Evolutionary conservation across 2,888 invertebrate genomes (phyloP).

Genomic region (Crioceris asparagi): DNA sequence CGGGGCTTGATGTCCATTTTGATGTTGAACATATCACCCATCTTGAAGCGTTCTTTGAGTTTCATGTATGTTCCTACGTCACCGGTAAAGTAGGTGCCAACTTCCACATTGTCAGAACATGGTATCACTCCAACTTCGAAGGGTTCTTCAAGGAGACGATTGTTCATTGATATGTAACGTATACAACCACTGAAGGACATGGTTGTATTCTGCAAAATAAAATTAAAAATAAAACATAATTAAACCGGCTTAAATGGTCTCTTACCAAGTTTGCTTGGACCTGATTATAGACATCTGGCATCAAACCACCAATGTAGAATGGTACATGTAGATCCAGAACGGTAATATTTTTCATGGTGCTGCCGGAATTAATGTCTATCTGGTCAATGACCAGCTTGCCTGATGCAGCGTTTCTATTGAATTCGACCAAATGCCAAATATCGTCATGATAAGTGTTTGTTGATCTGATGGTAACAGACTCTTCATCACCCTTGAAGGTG

Average conservation of each 20-base stretch:
- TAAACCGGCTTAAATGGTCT: constrained; percentile 1
- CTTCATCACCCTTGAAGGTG: constrained; percentile 60
- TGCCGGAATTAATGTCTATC: constrained; percentile 31
- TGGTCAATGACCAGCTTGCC: constrained; percentile 61
- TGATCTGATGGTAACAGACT: constrained; percentile 43
- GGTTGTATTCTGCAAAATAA: constrained; percentile 33
- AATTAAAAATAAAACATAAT: constrained; percentile 1
- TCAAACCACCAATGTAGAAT: constrained; percentile 74
- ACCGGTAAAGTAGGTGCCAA: constrained; percentile 75
- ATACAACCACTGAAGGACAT: constrained; percentile 79
- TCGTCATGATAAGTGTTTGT: constrained; percentile 55
- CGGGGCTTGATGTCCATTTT: constrained; percentile 81
- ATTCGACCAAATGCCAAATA: constrained; percentile 66
- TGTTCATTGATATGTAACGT: constrained; percentile 62
- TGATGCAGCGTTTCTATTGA: constrained; percentile 50
- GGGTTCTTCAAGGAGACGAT: constrained; percentile 51
- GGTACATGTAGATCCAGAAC: constrained; percentile 50
- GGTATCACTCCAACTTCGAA: constrained; percentile 55
- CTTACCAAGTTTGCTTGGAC: constrained; percentile 29
- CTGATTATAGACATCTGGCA: constrained; percentile 38
- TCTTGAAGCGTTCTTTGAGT: constrained; percentile 56
- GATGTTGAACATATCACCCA: constrained; percentile 64
- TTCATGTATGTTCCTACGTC: constrained; percentile 61
- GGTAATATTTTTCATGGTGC: constrained; percentile 35
- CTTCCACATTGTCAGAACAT: constrained; percentile 69